A percentile compares a stretch with the other conserved stretches of the same genome.
Conservation (phyloP, 2,888 invertebrate genomes). For the Philopedon plagiatum region DNA sequence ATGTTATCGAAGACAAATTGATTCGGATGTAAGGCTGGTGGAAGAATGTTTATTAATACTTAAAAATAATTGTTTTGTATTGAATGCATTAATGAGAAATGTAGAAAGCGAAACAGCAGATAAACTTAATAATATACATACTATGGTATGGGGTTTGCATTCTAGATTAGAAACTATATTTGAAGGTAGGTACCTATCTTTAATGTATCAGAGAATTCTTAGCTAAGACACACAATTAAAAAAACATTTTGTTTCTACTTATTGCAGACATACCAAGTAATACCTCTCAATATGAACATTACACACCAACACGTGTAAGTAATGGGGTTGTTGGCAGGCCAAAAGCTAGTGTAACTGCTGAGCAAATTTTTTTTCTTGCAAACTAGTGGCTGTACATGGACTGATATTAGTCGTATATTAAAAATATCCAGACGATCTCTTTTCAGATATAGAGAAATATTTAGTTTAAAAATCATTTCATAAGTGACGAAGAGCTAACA, state of each 20-base stretch:
- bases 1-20: not conserved
- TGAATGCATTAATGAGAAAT: not conserved
- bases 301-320: not conserved
- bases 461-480: not conserved
- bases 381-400: not conserved
- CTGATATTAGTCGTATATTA: conserved; percentile 1
- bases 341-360: conserved; percentile 1
- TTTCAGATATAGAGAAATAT: conserved; percentile 1
- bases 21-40: not conserved
- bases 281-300: conserved; percentile 1
- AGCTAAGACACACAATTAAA: not conserved
- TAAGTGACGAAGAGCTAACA: not conserved
- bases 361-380: not conserved
- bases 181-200: not conserved
- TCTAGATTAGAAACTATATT: not conserved
- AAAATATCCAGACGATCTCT: not conserved
- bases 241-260: conserved; percentile 1
- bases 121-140: conserved; percentile 1
- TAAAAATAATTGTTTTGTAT: not conserved
- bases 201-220: not conserved
- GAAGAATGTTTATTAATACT: conserved; percentile 1
- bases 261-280: not conserved
- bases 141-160: not conserved
- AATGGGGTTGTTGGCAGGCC: not conserved
- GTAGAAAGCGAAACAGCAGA: conserved; percentile 1